Base-by-base conservation (phyloP, 2,888 invertebrate genomes). In the Gymnocheta viridis region DNA sequence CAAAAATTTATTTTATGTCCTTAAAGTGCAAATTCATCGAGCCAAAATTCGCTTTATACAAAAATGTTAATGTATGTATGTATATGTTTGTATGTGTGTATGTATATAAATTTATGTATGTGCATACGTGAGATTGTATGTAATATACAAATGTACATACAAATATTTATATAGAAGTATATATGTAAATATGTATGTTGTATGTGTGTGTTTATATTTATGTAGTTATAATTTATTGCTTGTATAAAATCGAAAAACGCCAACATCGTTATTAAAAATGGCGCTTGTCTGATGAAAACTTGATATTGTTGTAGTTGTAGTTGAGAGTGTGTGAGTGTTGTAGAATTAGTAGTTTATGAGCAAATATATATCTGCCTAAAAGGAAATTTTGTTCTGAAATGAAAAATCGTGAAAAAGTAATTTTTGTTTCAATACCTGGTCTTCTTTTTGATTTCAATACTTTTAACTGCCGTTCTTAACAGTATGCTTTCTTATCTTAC, bases 251-350 rank as follows among this genome's bases (percentile, higher is more conserved):
- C 62, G 62, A 54, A 69, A 72, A 72, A 49, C 41, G 66, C 76
- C 76, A 81, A 77, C 80, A 54, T 81, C 77, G 81, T 84, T 84
- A 84, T 81, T 84, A 81, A 84, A 84, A 84, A 84, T 84, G 84
- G 84, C 84, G 84, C 80, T 84, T 81, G 84, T 80, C 84, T 84
- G 84, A 81, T 84, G 81, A 77, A 80, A 77, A 72, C 60, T 77
- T 77, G 72, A 69, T 73, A 41, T 64, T 54, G 27, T 69, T 82
- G 49, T 79, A 32, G 64, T 76, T 60, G 82, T 67, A 9, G 24
- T 29, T n/a, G 29, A 44, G 35, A n/a, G 24, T 19, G 14, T 44
- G n/a, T 58, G n/a, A 47, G 5, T 10, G 19, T 41, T 10, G 9
- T 27, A 27, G 56, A 58, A 14, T 24, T 56, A 19, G 29, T 12